phyloP scores from a whole-genome alignment of 2,888 invertebrate genomes.

The Cephus runcator region DNA sequence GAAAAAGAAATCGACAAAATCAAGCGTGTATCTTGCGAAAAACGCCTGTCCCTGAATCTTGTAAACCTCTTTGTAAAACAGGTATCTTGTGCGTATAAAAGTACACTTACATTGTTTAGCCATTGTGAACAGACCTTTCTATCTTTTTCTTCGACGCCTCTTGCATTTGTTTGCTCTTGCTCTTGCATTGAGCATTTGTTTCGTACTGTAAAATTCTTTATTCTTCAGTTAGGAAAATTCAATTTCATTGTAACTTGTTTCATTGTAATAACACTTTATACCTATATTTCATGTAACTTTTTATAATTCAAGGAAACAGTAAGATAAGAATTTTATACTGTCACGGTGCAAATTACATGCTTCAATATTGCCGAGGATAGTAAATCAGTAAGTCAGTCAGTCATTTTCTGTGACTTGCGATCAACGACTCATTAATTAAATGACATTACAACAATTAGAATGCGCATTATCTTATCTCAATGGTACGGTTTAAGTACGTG shows the following conservation, averaged over 20 bases:
- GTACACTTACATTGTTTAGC: neutral
- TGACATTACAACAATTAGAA: conserved; percentile 26
- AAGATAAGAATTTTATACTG: neutral
- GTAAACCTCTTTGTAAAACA: neutral
- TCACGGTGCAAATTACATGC: neutral
- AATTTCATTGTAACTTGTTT: too few relatives aligned
- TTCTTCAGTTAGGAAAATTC: too few relatives aligned
- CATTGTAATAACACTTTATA: neutral
- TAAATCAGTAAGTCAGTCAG: neutral
- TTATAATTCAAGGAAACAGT: neutral
- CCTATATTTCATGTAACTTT: neutral
- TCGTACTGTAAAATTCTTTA: neutral
- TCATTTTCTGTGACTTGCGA: neutral
- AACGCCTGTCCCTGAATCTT: neutral
- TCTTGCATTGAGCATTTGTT: too few relatives aligned
- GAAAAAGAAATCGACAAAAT: neutral
- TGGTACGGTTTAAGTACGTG: conserved; percentile 3
- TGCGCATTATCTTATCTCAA: conserved; percentile 33
- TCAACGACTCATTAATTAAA: conserved; percentile 24
- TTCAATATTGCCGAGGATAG: neutral
- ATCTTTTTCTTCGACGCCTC: neutral
- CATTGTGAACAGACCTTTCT: neutral
- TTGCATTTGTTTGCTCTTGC: neutral
- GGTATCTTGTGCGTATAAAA: neutral
- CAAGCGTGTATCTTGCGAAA: neutral